Evolutionary conservation across 2,113 vertebrate genomes (phyloP).

Genomic region (Butastur rufipennis): DNA sequence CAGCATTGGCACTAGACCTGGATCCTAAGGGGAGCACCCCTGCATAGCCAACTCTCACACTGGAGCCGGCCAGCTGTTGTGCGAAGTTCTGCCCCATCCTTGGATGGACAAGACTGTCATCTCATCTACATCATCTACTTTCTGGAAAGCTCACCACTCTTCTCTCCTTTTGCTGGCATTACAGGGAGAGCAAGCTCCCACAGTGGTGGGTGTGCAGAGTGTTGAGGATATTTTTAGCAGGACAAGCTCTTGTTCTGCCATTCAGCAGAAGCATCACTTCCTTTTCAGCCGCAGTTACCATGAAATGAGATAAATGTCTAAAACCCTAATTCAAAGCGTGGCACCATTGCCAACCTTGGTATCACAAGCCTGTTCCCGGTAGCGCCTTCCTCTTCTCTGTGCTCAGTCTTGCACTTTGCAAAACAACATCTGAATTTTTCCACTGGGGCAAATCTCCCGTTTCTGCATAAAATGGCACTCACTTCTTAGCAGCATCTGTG

Average conservation of each 20-base stretch:
- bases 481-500: background rate
- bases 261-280: background rate
- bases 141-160: background rate
- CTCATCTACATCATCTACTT: too few relatives aligned
- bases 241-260: background rate
- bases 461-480: background rate
- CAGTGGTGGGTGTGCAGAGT: background rate
- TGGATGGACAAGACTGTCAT: background rate
- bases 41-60: fast-evolving
- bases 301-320: background rate
- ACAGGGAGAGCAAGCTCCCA: too few relatives aligned
- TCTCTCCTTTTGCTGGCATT: background rate
- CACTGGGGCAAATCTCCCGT: fast-evolving
- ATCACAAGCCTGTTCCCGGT: background rate
- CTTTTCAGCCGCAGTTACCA: background rate
- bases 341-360: background rate
- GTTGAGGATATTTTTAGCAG: background rate
- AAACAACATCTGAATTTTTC: background rate
- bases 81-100: background rate
- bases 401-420: background rate
- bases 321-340: fast-evolving
- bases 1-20: fast-evolving
- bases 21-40: background rate
- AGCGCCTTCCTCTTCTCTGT: background rate
- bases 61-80: too few relatives aligned